Evolutionary conservation across 2,888 invertebrate species (phyloP).

Genomic region (Lycocerus yunnanus): DNA sequence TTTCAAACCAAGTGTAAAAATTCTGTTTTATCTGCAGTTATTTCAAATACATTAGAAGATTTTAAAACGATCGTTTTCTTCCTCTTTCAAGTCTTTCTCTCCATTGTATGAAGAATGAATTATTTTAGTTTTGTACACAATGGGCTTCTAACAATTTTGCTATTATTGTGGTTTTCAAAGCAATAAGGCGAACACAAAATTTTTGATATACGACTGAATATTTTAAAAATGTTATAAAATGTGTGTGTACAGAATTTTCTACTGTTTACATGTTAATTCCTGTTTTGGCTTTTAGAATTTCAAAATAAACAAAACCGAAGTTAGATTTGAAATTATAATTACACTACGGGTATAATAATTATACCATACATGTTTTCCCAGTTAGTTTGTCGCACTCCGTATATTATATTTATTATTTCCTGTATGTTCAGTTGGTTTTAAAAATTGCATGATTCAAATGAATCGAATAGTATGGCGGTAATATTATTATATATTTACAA

Average conservation of each 20-base stretch:
- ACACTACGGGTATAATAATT: too few species aligned
- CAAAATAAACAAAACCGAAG: too few species aligned
- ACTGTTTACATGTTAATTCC: neutral
- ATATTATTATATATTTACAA: neutral
- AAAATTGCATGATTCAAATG: neutral
- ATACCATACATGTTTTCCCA: too few species aligned
- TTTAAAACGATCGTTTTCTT: constrained; percentile 22
- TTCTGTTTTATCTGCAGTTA: constrained; percentile 36
- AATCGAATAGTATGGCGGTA: neutral
- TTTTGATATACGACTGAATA: constrained; percentile 4
- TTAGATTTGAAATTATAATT: too few species aligned
- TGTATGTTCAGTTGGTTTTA: neutral
- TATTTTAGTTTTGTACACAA: constrained; percentile 19
- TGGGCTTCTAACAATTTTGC: constrained; percentile 4
- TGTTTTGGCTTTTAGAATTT: neutral
- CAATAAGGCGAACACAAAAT: constrained; percentile 10
- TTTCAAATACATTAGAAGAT: constrained; percentile 27
- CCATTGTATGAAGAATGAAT: constrained; percentile 14
- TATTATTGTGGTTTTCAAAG: constrained; percentile 4
- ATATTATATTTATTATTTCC: neutral
- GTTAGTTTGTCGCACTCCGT: neutral
- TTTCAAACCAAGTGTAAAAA: constrained; percentile 45
- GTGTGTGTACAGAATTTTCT: neutral
- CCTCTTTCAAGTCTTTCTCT: constrained; percentile 10
- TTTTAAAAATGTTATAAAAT: neutral